Base-by-base conservation (phyloP, 2,888 invertebrate species). In the Limenitis camilla region DNA sequence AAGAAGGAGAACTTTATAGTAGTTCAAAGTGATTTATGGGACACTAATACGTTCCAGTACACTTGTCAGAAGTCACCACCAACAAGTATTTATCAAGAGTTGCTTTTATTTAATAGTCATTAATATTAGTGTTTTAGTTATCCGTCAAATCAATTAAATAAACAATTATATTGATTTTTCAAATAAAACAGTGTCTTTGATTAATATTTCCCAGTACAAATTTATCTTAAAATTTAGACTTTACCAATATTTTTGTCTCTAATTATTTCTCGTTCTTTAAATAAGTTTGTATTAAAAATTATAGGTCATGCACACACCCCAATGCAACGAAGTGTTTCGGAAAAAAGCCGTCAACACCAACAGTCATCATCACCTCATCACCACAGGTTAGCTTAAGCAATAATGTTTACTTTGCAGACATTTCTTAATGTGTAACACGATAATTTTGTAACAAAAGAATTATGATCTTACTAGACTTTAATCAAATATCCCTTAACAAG, bases 21-120 rank as follows among this genome's bases (percentile, higher is more conserved):
- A 5, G 91, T 91, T 1, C 91, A 91, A 68, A 91, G 91, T 63
- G 91, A 91, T 65, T 74, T 91, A n/a, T 91, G 91, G 91, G 91
- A 91, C 61, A 91, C 91, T 0, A 90, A 89, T 56, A 91, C 91
- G 0, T 88, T 91, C 59, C 90, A 90, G 56, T 88, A 88, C 55
- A 87, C 83, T 1, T 85, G 85, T 53, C 85, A 87, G 62, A 86
- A 87, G 61, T 72, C 85, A 6, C 84, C 84, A 5, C 81, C 78
- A 55, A 70, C 75, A 68, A 30, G 40, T 29, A 31, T 31, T 48
- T 50, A 40, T 41, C 9, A 43, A 19, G 2, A 19, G 1, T 19
- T 19, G 19, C 3, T 19, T 19, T 19, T 19, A 19, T 19, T 19
- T 19, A 19, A 19, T 19, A 3, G 19, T n/a, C n/a, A n/a, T n/a